These are phyloP conservation scores for Penaeus japonicus DNA, from an alignment of 1,140 invertebrate genomes.

Conservation along the genomic window DNA sequence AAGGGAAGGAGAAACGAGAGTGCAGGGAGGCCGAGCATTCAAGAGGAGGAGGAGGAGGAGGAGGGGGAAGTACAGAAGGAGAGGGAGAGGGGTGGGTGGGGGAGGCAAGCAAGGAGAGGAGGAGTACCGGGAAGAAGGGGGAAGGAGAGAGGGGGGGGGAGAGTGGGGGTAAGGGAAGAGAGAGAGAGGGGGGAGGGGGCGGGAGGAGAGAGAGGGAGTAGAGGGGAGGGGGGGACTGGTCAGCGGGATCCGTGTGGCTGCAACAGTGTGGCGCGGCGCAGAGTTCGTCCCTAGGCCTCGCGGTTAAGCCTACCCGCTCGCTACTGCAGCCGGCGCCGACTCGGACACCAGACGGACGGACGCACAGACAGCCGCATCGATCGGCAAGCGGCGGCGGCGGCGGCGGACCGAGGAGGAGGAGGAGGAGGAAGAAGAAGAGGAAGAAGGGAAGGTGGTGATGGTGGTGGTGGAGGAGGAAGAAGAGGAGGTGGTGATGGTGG, in stretches of 20 bases:
- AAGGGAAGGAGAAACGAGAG: too few species aligned
- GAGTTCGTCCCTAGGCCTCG: neutral
- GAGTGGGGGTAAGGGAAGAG: neutral
- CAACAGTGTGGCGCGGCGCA: neutral
- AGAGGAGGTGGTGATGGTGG: neutral
- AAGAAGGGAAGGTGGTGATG: neutral
- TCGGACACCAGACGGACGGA: slow-evolving; percentile 36
- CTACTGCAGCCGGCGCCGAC: slow-evolving; percentile 24
- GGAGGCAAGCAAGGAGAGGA: neutral
- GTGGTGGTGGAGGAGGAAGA: neutral
- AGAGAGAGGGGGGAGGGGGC: too few species aligned
- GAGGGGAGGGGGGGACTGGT: neutral
- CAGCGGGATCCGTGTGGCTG: neutral
- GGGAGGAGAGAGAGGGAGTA: too few species aligned
- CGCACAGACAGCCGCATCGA: slow-evolving; percentile 27
- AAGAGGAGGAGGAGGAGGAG: too few species aligned
- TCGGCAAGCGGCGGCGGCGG: slow-evolving; percentile 4
- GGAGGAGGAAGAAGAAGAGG: too few species aligned
- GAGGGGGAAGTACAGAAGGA: too few species aligned
- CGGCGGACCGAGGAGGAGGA: neutral
- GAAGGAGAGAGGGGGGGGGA: neutral
- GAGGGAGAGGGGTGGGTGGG: neutral
- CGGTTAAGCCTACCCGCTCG: slow-evolving; percentile 10
- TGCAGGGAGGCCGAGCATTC: too few species aligned
- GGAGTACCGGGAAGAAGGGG: neutral